These are phyloP conservation scores for Lepeophtheirus salmonis DNA, from an alignment of 1,140 invertebrate genomes.

Conservation along the genomic window DNA sequence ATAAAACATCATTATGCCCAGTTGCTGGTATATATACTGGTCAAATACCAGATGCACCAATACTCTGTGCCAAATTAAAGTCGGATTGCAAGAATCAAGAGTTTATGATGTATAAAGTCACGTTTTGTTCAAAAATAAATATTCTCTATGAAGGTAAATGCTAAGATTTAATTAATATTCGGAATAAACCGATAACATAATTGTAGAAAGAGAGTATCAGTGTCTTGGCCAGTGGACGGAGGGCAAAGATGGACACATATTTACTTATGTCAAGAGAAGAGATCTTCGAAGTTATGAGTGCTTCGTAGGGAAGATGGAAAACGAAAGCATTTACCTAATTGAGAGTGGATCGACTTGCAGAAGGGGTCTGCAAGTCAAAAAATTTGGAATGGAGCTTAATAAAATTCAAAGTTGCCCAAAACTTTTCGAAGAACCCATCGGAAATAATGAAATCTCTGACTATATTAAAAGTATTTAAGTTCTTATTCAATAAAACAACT, in stretches of 20 bases:
- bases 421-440: neutral
- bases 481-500: no score
- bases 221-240: conserved; percentile 51
- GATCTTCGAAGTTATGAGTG: conserved; percentile 35
- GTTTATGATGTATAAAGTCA: conserved; percentile 49
- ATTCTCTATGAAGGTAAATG: conserved; percentile 46
- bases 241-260: conserved; percentile 37
- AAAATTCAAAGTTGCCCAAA: conserved; percentile 3
- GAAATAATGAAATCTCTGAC: neutral
- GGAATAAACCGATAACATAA: neutral
- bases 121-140: conserved; percentile 35
- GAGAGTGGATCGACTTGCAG: neutral
- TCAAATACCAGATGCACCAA: conserved; percentile 39
- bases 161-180: conserved; percentile 18
- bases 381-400: conserved; percentile 4
- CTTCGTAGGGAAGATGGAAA: conserved; percentile 7
- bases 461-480: neutral
- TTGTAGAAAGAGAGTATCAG: conserved; percentile 43
- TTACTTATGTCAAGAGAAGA: conserved; percentile 45
- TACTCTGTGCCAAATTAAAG: conserved; percentile 43
- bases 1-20: conserved; percentile 35
- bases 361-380: neutral
- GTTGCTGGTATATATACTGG: conserved; percentile 47
- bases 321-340: conserved; percentile 14
- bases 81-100: conserved; percentile 47